Conservation (phyloP, 2,113 vertebrate genomes). For the Pluvianellus socialis region DNA sequence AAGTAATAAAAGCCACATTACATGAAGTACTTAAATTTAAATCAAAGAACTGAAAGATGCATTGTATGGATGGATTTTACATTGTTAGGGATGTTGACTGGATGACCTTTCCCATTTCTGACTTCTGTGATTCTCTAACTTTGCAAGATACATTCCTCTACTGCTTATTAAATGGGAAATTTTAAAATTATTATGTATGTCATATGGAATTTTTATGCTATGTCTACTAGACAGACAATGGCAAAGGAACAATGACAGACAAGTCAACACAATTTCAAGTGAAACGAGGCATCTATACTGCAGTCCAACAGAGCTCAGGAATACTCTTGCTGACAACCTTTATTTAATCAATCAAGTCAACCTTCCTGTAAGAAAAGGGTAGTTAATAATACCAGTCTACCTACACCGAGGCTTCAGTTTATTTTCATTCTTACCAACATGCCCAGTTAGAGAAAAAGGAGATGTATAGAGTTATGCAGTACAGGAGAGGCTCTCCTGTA, state of each 20-base stretch:
- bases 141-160: not conserved
- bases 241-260: not conserved
- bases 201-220: not conserved
- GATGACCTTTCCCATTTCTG: constrained; percentile 4
- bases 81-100: not conserved
- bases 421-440: not conserved
- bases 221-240: not conserved
- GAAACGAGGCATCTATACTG: not conserved
- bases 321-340: not conserved
- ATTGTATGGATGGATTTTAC: not conserved
- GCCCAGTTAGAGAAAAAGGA: not conserved
- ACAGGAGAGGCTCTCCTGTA: not conserved
- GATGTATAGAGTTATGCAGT: not conserved
- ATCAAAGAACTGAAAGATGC: not conserved
- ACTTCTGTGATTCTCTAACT: not conserved
- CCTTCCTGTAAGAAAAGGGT: not conserved
- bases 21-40: not conserved
- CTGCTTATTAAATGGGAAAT: not conserved
- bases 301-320: not conserved
- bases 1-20: not conserved
- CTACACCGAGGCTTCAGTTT: not conserved
- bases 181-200: not conserved
- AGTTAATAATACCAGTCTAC: not conserved
- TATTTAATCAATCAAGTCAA: not conserved
- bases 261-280: not conserved